Evolutionary conservation across 2,888 invertebrate genomes (phyloP).

Genomic region (Andrena marginata): DNA sequence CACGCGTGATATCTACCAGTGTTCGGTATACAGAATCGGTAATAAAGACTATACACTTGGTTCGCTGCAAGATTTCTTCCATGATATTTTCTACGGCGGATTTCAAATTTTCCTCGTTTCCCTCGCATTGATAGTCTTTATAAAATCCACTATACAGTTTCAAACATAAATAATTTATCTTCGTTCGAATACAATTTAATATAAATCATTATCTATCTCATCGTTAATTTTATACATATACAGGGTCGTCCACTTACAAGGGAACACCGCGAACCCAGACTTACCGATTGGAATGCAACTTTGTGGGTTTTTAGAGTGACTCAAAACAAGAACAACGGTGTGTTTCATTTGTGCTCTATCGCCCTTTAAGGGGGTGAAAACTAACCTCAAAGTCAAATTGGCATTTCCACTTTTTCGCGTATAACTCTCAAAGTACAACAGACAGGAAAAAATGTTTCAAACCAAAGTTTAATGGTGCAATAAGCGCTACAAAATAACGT

Average conservation of each 20-base stretch:
- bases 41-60: constrained; percentile 79
- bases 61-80: constrained; percentile 74
- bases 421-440: too few species aligned
- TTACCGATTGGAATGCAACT: too few species aligned
- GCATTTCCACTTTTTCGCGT: too few species aligned
- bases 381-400: too few species aligned
- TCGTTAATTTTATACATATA: background rate
- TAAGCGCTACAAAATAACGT: too few species aligned
- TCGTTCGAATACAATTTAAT: background rate
- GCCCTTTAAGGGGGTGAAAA: too few species aligned
- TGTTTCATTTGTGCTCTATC: too few species aligned
- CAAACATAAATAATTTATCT: background rate
- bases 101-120: constrained; percentile 65
- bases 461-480: too few species aligned
- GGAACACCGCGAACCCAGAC: too few species aligned
- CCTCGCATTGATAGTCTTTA: constrained; percentile 26
- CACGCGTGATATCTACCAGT: constrained; percentile 66
- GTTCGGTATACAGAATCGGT: constrained; percentile 77
- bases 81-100: constrained; percentile 71
- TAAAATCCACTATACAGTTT: constrained; percentile 26
- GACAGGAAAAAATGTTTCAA: too few species aligned
- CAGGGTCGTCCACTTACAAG: background rate
- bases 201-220: background rate
- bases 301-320: too few species aligned
- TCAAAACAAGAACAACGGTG: too few species aligned